A percentile compares a stretch with the other conserved stretches of the same genome.
phyloP scores from a whole-genome alignment of 2,888 invertebrate genomes.

The Aquatica leii region DNA sequence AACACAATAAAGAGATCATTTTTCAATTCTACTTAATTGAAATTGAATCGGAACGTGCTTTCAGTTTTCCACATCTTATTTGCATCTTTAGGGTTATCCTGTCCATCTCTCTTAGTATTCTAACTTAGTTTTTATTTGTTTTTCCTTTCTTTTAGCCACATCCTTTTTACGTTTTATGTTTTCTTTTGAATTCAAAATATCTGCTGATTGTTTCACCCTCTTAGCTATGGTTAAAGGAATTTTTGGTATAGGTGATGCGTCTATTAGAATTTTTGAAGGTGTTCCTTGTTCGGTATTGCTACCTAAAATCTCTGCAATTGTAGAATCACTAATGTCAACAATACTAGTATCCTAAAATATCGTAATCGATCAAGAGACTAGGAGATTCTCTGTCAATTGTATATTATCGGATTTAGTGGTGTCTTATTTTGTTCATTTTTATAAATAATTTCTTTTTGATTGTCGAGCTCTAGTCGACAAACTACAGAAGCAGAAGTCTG shows the following conservation, averaged over 20 bases:
- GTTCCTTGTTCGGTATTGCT: background rate
- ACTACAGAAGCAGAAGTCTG: background rate
- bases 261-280: conserved; percentile 5
- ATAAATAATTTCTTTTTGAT: background rate
- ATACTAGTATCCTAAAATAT: background rate
- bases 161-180: conserved; percentile 4
- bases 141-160: background rate
- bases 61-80: background rate
- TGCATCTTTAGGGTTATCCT: background rate
- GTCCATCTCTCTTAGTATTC: background rate
- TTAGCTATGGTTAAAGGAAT: conserved; percentile 12
- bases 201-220: conserved; percentile 13
- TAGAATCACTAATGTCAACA: background rate
- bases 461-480: background rate
- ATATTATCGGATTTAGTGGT: background rate
- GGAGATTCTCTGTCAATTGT: background rate
- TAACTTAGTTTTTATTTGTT: conserved; percentile 1
- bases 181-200: conserved; percentile 15
- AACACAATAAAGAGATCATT: background rate
- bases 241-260: conserved; percentile 18
- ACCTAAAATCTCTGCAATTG: background rate
- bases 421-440: background rate
- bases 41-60: background rate
- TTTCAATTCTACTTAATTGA: background rate
- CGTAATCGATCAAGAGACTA: background rate